Evolutionary conservation across 2,888 invertebrate genomes (phyloP), one percentile per base, ranked within the genome.

Genomic region (Dinocampus coccinellae): DNA sequence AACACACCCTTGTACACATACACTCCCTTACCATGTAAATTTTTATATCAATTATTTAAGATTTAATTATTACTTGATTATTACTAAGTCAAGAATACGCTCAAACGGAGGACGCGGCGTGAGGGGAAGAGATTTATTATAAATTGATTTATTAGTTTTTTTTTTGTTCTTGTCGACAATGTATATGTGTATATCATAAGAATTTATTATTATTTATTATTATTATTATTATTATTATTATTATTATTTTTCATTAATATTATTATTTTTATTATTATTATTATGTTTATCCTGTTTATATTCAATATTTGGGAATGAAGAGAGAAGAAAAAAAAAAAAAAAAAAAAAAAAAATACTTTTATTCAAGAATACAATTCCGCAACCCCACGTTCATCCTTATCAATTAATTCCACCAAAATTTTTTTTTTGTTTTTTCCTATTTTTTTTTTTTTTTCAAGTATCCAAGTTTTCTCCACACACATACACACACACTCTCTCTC

Each of bases 51-150:
- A 24, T 71, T 39, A 53, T 70, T 74, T 73, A 69, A 71, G 60
- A 66, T 78, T 81, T 80, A 79, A 70, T 80, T 78, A 81, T 80
- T 79, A 79, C 80, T 82, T 80, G 79, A 81, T 85, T 84, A 84
- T 82, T 82, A 82, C 84, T 83, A 82, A 79, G 74, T 78, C 77
- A 80, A 81, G 81, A 83, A 81, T 84, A 84, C 82, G 80, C 78
- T 78, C 74, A 72, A 57, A 75, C 77, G 74, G 77, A 78, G 74
- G 73, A 76, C 71, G 70, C 77, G 74, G 70, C 73, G 69, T 75
- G 73, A 70, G 74, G 75, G 73, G 76, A 70, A 70, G 70, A 64
- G 34, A 55, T 69, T 29, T 20, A 60, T 47, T 29, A 47, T 57
- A 26, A 29, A n/a, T 57, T 57, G 26, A 22, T 26, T 4, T n/a